Percentiles rank a stretch among this genome's conserved stretches.
Evolutionary conservation across 2,113 vertebrate genomes (phyloP).

Genomic region (Protobothrops mucrosquamatus): DNA sequence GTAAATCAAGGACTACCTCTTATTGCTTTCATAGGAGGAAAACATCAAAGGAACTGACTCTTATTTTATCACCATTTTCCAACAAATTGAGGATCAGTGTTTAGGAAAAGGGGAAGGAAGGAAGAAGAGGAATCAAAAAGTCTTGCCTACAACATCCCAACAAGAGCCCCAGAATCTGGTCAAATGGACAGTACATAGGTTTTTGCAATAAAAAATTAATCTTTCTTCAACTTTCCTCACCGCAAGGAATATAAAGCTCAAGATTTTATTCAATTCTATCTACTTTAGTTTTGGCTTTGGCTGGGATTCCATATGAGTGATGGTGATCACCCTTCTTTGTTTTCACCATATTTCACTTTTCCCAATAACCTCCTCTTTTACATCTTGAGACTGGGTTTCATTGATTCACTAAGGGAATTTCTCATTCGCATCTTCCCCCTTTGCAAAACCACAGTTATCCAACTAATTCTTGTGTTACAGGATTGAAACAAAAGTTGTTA

Average conservation of each 20-base stretch:
- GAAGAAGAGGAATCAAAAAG: background rate
- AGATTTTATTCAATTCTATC: background rate
- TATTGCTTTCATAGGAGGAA: background rate
- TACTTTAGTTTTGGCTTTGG: background rate
- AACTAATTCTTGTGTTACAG: background rate
- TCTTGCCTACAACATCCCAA: background rate
- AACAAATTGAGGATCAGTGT: background rate
- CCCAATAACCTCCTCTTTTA: background rate
- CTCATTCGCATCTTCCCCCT: background rate
- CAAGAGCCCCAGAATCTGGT: background rate
- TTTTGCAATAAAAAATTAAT: background rate
- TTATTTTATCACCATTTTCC: background rate
- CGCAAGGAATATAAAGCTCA: background rate
- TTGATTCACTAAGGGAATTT: background rate
- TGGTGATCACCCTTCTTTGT: background rate
- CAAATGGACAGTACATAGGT: background rate
- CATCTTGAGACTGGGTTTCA: background rate
- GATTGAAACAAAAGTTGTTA: background rate
- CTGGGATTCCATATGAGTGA: background rate
- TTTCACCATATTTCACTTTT: background rate
- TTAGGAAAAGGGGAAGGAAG: background rate
- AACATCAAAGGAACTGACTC: background rate
- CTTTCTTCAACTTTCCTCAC: background rate
- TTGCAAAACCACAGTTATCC: background rate
- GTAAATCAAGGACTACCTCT: background rate